phyloP scores from a whole-genome alignment of 2,113 vertebrate species.

The Chionodraco myersi region DNA sequence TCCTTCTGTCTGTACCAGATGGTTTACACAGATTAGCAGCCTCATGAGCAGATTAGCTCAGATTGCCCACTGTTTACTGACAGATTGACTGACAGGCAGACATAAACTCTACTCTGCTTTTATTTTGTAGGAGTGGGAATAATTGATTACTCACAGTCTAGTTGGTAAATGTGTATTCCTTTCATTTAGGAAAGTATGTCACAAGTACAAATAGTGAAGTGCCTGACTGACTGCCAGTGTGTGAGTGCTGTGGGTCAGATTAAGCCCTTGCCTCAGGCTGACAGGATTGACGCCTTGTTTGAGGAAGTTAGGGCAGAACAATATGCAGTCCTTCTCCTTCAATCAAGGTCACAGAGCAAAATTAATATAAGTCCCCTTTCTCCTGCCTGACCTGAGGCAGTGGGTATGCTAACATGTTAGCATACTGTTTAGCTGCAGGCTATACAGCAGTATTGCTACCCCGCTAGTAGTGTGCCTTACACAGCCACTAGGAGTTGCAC shows the following conservation, averaged over 20 bases:
- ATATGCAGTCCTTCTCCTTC: not conserved
- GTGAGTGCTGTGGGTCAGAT: not conserved
- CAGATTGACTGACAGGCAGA: constrained; percentile 3
- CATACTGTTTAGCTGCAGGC: not conserved
- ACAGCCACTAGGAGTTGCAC: not conserved
- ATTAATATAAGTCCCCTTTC: not conserved
- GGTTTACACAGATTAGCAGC: constrained; percentile 66
- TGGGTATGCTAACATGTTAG: not conserved
- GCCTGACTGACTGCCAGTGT: not conserved
- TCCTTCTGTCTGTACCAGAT: constrained; percentile 42
- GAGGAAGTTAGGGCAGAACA: constrained; percentile 47
- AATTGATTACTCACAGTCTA: not conserved
- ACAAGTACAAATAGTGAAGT: not conserved
- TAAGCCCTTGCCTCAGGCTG: constrained; percentile 10
- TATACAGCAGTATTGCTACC: not conserved
- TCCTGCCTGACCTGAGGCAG: constrained; percentile 35
- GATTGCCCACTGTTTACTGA: constrained; percentile 31
- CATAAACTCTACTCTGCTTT: not conserved
- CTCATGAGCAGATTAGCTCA: constrained; percentile 63
- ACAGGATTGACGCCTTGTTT: constrained; percentile 10
- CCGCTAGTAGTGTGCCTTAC: not conserved
- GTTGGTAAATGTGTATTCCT: not conserved
- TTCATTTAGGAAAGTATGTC: not conserved
- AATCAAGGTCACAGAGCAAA: not conserved
- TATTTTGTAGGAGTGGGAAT: not conserved